Base-by-base conservation (phyloP, 2,888 invertebrate genomes). In the Euzetes globulus region DNA sequence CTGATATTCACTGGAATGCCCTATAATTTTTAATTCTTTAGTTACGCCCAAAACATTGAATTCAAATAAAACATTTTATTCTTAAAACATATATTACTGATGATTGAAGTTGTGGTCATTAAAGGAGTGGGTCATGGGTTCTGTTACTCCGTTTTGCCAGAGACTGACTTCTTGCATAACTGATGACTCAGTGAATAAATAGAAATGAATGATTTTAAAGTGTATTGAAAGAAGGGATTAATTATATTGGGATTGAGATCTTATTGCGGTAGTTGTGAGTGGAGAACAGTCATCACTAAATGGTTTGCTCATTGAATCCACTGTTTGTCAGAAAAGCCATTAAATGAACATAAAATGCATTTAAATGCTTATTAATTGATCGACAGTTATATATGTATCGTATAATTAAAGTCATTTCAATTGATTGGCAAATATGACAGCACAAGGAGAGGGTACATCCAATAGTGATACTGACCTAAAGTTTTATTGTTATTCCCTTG, bases 91-190 rank as follows among this genome's bases (percentile, higher is more conserved):
- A 47, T 22, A 58, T 58, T 22, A 58, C 58, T 55, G 41, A 41
- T 41, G 41, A 41, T 41, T 29, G 55, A 55, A 13, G 13, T 19
- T 55, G 58, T 58, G 58, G 29, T 58, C 65, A 41, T 65, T 41
- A 65, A 37, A 29, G 41, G 65, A 65, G 65, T 65, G 33, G 65
- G 65, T 65, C 65, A 65, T 37, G 65, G 65, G 41, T 41, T 13
- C 17, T 37, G 2, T 33, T 19, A 52, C n/a, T 19, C 25, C n/a
- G 11, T 11, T 41, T 13, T 41, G 41, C 7, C 41, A 52, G 7
- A n/a, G 55, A 7, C 55, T 22, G 9, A 13, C 13, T 22, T 19
- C 19, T 52, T 55, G 55, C 25, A 55, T 55, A 58, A 27, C 58
- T 7, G 27, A 13, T 58, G 58, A 58, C 25, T 65, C 13, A 65